phyloP scores from a whole-genome alignment of 2,797 vertebrate species.

The Darevskia nairensis region DNA sequence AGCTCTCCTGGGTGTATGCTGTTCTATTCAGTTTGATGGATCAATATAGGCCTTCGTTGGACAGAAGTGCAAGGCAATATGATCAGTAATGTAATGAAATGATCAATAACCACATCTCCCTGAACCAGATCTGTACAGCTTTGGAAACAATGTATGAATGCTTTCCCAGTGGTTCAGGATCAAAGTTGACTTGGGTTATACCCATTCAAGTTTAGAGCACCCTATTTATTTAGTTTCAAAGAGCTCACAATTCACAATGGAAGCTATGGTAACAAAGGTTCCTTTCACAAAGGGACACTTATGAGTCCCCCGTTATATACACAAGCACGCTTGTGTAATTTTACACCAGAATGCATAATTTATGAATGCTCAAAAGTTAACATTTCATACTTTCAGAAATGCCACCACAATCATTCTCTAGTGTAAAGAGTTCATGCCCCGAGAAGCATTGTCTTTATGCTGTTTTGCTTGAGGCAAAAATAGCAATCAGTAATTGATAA shows the following conservation, averaged over 20 bases:
- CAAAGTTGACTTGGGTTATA: neutral
- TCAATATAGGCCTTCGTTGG: neutral
- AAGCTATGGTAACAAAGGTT: neutral
- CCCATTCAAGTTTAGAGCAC: neutral
- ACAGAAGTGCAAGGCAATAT: neutral
- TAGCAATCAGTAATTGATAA: neutral
- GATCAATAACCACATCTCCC: neutral
- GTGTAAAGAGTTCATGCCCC: neutral
- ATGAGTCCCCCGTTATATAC: neutral
- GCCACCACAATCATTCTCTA: neutral
- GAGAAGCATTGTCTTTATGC: neutral
- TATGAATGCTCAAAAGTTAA: conserved; percentile 12
- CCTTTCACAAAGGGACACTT: neutral
- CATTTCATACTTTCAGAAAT: conserved; percentile 21
- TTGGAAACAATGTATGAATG: neutral
- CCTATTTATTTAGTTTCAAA: neutral
- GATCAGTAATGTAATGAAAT: neutral
- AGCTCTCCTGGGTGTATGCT: neutral
- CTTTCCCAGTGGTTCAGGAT: neutral
- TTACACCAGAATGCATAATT: neutral
- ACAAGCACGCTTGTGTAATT: neutral
- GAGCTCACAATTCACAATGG: neutral
- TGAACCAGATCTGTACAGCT: neutral
- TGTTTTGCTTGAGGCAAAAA: neutral
- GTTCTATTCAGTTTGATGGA: neutral